Base-by-base conservation (phyloP, 2,888 invertebrate genomes). In the Brenthis daphne region DNA sequence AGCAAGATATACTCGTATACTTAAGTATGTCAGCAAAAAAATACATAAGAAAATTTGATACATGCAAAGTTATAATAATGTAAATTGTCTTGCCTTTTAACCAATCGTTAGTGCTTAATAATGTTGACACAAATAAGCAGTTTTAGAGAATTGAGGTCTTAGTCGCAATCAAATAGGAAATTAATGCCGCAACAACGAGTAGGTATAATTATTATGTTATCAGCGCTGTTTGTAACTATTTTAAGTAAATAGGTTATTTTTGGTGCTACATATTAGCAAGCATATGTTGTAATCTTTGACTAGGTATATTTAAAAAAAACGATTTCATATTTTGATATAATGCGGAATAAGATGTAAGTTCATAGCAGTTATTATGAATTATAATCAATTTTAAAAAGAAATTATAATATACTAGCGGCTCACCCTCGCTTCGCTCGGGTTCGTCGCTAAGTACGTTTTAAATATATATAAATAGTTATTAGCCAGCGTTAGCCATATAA, bases 151-250 rank as follows among this genome's bases (percentile, higher is more conserved):
- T 56, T 61, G 61, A 66, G 71, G 66, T 64, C 66, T 65, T 67
- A 67, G 60, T 58, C 51, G 48, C 67, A 65, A 69, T 69, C 61
- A 65, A 69, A 69, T 55, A 65, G 61, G 56, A 69, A 61, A 67
- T 71, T 57, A 67, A 69, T 61, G 61, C 64, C 55, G 64, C 60
- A 55, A 16, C 64, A 55, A 16, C 64, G 37, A 43, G 2, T 16
- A 16, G 16, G 16, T 43, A 8, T 29, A 20, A 20, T 20, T 20
- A 20, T 20, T 20, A n/a, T 48, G 61, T 69, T 72, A 72, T 69
- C 69, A 61, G 67, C 53, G 55, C 54, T 51, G 56, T 54, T 67
- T 65, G 57, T 67, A 37, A 67, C 64, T 69, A 69, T 69, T 71
- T 64, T 16, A 71, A 63, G 63, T 51, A 63, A 67, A 67, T 69